Percentiles rank a stretch among this genome's conserved stretches.
These are phyloP conservation scores for Montipora sp. DNA, from an alignment of 64 coral and sea anemone genomes.

Conservation along the genomic window DNA sequence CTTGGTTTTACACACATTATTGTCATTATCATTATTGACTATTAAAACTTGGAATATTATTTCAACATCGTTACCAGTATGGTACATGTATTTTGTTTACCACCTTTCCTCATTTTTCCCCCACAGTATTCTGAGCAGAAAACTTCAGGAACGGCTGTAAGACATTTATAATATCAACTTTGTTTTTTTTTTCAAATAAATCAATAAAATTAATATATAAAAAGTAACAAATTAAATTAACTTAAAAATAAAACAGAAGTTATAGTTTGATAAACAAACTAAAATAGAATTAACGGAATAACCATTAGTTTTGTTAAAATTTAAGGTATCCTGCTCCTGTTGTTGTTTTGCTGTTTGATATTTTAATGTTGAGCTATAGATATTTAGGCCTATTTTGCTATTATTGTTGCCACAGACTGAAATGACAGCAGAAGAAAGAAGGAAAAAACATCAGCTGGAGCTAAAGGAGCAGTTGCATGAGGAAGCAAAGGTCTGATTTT, in stretches of 20 bases:
- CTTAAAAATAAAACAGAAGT: background rate
- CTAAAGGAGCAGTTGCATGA: constrained; percentile 96
- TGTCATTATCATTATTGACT: too few species aligned
- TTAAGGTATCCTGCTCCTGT: too few species aligned
- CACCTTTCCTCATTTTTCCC: constrained; percentile 24
- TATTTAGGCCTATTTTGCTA: too few species aligned
- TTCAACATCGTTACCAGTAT: background rate
- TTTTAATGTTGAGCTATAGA: too few species aligned
- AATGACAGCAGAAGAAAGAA: constrained; percentile 89
- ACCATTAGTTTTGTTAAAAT: too few species aligned
- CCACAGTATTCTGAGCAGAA: constrained; percentile 32
- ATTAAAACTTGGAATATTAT: too few species aligned
- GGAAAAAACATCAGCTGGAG: constrained; percentile 92
- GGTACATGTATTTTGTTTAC: background rate
- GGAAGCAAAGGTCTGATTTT: constrained; percentile 79
- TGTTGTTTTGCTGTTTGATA: too few species aligned
- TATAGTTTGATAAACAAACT: too few species aligned
- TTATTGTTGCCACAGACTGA: constrained; percentile 71
- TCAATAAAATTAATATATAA: background rate
- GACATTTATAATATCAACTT: constrained; percentile 20
- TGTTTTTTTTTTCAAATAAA: background rate
- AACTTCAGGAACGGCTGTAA: constrained; percentile 32
- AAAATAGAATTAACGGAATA: too few species aligned
- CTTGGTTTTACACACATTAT: too few species aligned
- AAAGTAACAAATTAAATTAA: background rate